phyloP scores from a whole-genome alignment of 2,113 vertebrate genomes.

The Hiodon tergisus region DNA sequence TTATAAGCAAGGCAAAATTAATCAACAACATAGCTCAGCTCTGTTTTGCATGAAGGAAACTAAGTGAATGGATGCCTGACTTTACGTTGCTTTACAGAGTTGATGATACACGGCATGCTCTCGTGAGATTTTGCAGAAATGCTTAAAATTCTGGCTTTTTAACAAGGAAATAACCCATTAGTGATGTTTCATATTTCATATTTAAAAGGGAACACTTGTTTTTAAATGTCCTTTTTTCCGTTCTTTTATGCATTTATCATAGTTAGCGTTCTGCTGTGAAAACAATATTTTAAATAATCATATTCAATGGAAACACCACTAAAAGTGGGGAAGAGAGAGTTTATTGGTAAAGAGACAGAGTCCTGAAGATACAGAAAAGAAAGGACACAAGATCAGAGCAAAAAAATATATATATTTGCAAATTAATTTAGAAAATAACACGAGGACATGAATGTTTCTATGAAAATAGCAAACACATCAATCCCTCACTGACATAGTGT shows the following conservation, averaged over 20 bases:
- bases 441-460: neutral
- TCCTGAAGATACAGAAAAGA: neutral
- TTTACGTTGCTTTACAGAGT: no score
- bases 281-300: neutral
- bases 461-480: neutral
- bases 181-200: no score
- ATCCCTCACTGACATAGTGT: neutral
- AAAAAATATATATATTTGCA: neutral
- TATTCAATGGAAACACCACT: slow-evolving; percentile 13
- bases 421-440: neutral
- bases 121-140: no score
- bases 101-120: no score
- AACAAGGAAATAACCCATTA: no score
- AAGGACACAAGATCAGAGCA: neutral
- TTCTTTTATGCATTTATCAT: neutral
- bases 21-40: no score
- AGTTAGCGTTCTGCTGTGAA: neutral
- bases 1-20: no score
- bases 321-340: slow-evolving; percentile 1
- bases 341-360: slow-evolving; percentile 15
- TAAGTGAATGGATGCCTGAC: no score
- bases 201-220: no score
- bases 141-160: no score
- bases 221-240: no score
- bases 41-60: no score